These are phyloP conservation scores for Xanthia togata DNA, from an alignment of 2,888 invertebrate species.

Conservation along the genomic window DNA sequence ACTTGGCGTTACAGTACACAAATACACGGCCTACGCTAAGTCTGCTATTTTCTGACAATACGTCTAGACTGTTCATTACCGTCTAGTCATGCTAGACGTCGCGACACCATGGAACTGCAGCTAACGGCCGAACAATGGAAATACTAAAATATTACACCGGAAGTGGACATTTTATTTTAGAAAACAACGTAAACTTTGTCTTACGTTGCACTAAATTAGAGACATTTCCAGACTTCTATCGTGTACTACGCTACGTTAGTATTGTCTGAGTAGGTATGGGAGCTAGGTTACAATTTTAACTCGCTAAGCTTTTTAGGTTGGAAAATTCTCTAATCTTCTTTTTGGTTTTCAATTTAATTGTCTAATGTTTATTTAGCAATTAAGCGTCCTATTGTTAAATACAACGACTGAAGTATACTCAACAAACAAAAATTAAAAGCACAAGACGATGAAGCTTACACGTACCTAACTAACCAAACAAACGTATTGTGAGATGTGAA, in stretches of 20 bases:
- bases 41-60: slow-evolving; percentile 68
- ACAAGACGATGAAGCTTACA: slow-evolving; percentile 19
- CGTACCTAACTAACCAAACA: slow-evolving; percentile 30
- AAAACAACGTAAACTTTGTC: slow-evolving; percentile 27
- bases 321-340: background rate
- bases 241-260: background rate
- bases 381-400: background rate
- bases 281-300: background rate
- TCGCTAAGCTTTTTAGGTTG: background rate
- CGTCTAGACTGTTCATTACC: slow-evolving; percentile 81
- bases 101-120: slow-evolving; percentile 45
- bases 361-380: slow-evolving; percentile 3
- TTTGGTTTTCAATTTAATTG: background rate
- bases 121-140: slow-evolving; percentile 43
- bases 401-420: slow-evolving; percentile 7
- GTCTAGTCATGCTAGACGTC: slow-evolving; percentile 50
- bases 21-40: slow-evolving; percentile 35
- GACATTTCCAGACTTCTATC: slow-evolving; percentile 2
- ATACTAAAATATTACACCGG: slow-evolving; percentile 55
- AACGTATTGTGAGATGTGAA: slow-evolving; percentile 15
- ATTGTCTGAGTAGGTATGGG: background rate
- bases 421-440: slow-evolving; percentile 35
- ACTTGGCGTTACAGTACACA: slow-evolving; percentile 16
- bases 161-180: slow-evolving; percentile 56
- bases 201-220: slow-evolving; percentile 26